Base-by-base conservation (phyloP, 64 coral and sea anemone species). In the Stylophora pistillata region DNA sequence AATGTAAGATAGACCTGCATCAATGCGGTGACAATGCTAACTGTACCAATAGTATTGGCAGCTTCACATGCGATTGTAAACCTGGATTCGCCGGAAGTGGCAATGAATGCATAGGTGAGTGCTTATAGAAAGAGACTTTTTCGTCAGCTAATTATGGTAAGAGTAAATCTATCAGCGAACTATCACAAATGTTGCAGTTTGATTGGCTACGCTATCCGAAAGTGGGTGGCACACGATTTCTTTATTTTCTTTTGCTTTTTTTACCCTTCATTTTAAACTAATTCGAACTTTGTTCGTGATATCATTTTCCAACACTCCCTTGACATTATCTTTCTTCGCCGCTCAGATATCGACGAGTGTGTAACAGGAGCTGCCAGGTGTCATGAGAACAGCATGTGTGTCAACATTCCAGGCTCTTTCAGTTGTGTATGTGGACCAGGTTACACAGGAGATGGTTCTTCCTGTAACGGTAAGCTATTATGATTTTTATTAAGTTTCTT, bases 311-410 rank as follows among this genome's bases (percentile, higher is more conserved):
- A 12, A 66, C 23, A 9, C 17, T 55, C 73, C 11, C 31, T 26
- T 18, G 13, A 11, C 72, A 15, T 56, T 0, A 33, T 31, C 30
- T 52, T 31, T 26, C 30, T 63, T 33, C 32, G 55, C 30, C 18
- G 32, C 32, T 66, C 61, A 96, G 95, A 96, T 66, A 90, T 93
- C 26, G 77, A 96, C 74, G 95, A 96, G 66, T 96, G 95, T 29
- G 56, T 27, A 14, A 93, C n/a, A 47, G 90, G 90, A 75, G 59
- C 59, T 15, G 87, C 91, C 23, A 63, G 74, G 30, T 96, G 95
- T 73, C 74, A 89, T 54, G 55, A 68, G 28, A 89, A 87, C 70
- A 81, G 91, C 4, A 28, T 33, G 16, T 96, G 95, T 58, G 70
- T 73, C 15, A 96, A 96, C 77, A 57, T 59, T 12, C 25, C 58